phyloP scores from a whole-genome alignment of 2,113 vertebrate species.

The Tauraco erythrolophus region DNA sequence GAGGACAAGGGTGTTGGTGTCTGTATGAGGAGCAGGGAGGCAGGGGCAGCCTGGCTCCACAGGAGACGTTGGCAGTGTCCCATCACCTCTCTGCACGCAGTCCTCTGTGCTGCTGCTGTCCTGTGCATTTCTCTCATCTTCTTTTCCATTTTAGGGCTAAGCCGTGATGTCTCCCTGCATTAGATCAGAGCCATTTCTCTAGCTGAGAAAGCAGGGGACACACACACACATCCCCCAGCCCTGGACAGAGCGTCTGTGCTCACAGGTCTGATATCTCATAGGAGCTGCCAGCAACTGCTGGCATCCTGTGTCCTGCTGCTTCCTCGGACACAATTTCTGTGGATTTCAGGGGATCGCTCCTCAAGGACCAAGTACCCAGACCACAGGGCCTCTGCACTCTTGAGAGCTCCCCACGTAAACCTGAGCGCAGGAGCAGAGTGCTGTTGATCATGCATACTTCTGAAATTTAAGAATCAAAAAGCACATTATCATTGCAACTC shows the following conservation, averaged over 20 bases:
- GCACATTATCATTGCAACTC: background rate
- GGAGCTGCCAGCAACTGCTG: background rate
- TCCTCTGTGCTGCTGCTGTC: background rate
- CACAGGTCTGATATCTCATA: background rate
- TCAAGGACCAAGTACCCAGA: background rate
- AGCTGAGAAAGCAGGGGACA: background rate
- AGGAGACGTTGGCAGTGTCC: background rate
- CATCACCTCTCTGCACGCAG: rapidly evolving
- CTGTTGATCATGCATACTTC: background rate
- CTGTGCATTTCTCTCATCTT: background rate
- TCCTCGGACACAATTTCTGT: background rate
- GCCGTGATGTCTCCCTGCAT: background rate
- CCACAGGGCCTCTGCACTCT: background rate
- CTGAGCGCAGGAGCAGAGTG: background rate
- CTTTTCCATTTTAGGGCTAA: background rate
- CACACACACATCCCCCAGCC: background rate
- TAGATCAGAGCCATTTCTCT: background rate
- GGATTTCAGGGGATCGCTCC: background rate
- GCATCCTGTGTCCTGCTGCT: background rate
- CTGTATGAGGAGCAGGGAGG: background rate
- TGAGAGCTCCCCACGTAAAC: background rate
- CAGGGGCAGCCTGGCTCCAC: background rate
- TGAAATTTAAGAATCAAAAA: background rate
- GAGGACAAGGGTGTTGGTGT: background rate
- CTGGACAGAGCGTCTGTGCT: background rate